phyloP scores from a whole-genome alignment of 2,797 vertebrate genomes.

The Halcyon leucocephala region DNA sequence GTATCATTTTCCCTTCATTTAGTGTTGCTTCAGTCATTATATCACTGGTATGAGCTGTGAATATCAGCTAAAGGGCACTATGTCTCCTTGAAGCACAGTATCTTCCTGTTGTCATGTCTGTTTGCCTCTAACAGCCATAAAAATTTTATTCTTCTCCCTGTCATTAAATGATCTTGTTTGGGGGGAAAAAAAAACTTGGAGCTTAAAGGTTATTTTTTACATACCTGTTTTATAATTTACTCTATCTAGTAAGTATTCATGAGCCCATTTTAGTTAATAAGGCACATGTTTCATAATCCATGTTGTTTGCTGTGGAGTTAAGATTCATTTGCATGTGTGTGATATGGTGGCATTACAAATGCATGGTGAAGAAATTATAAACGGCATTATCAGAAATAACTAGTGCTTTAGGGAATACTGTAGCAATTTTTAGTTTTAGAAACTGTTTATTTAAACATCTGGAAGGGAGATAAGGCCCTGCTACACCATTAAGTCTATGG shows the following conservation, averaged over 20 bases:
- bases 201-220: not conserved
- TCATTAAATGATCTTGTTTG: not conserved
- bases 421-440: not conserved
- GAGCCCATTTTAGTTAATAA: not conserved
- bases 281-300: not conserved
- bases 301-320: not conserved
- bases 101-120: not conserved
- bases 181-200: not conserved
- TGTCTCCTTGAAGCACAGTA: not conserved
- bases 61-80: not conserved
- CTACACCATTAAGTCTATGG: not conserved
- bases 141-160: not conserved
- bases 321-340: not conserved
- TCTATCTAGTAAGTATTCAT: not conserved
- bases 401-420: not conserved
- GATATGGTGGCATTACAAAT: not conserved
- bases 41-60: not conserved
- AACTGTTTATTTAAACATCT: not conserved
- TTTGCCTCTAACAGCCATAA: not conserved
- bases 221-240: not conserved
- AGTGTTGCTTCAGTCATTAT: rapidly evolving
- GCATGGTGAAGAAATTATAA: not conserved
- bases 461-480: not conserved
- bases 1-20: not conserved
- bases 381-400: not conserved